A percentile compares a stretch with the other conserved stretches of the same genome.
phyloP scores from a whole-genome alignment of 2,797 vertebrate species.

The Philypnodon macrostomus region DNA sequence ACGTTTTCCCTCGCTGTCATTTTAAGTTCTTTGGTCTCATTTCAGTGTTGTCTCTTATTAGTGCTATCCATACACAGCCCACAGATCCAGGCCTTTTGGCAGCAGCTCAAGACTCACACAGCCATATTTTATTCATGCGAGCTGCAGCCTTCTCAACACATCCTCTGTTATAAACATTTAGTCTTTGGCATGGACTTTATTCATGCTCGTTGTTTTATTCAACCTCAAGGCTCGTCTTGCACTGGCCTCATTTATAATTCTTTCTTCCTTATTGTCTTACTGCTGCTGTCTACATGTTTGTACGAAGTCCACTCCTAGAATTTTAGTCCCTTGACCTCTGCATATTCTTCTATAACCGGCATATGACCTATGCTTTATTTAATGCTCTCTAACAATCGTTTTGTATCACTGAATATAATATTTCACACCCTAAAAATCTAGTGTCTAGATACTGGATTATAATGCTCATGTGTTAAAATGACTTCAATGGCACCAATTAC shows the following conservation, averaged over 20 bases:
- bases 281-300: slow-evolving; percentile 7
- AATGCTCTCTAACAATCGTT: no score
- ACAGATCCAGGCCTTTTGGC: slow-evolving; percentile 56
- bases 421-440: no score
- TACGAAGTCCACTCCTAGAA: neutral
- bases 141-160: slow-evolving; percentile 42
- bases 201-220: slow-evolving; percentile 32
- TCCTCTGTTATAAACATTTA: slow-evolving; percentile 49
- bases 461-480: no score
- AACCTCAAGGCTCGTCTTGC: slow-evolving; percentile 31
- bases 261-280: slow-evolving; percentile 7
- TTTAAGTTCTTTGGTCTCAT: slow-evolving; percentile 13
- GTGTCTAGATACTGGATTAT: no score
- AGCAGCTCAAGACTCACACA: slow-evolving; percentile 19
- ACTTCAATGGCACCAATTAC: no score
- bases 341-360: no score
- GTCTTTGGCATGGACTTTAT: slow-evolving; percentile 21
- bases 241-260: slow-evolving; percentile 8
- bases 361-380: no score
- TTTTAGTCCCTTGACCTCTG: no score
- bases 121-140: slow-evolving; percentile 60
- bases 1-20: slow-evolving; percentile 15
- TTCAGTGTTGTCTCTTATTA: no score
- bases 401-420: no score
- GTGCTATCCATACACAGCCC: slow-evolving; percentile 25